Percentiles rank a stretch among this genome's conserved stretches.
Evolutionary conservation across 1,140 invertebrate genomes (phyloP).

Genomic region (Trichoplusia ni): DNA sequence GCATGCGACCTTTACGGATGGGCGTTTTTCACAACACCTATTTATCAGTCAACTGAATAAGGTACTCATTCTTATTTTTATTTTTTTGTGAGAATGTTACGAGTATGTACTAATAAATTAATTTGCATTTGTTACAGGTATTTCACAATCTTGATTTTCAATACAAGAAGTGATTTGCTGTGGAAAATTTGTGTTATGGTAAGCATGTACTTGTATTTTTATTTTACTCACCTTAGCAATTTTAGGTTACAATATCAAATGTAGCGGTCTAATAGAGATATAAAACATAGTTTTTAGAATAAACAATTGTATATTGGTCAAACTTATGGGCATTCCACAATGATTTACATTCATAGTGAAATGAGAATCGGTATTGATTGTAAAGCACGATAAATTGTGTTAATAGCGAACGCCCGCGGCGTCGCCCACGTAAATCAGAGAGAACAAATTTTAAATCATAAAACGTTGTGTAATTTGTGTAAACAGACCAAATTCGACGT

Average conservation of each 20-base stretch:
- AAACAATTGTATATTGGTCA: no score
- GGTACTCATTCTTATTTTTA: no score
- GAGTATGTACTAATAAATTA: background rate
- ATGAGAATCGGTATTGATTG: background rate
- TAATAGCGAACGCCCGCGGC: slow-evolving; percentile 10
- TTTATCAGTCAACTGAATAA: no score
- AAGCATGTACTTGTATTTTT: slow-evolving; percentile 4
- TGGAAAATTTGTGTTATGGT: slow-evolving; percentile 30
- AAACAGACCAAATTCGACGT: background rate
- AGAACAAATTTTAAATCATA: slow-evolving; percentile 20
- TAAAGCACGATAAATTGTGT: slow-evolving; percentile 6
- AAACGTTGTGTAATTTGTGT: background rate
- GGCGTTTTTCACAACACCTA: no score
- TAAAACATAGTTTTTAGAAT: no score
- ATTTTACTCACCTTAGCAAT: no score
- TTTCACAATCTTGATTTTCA: slow-evolving; percentile 57
- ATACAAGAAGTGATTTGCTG: slow-evolving; percentile 67
- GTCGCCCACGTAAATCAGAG: slow-evolving; percentile 6
- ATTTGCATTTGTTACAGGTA: slow-evolving; percentile 30
- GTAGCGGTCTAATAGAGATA: no score
- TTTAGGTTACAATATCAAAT: no score
- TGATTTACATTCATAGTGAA: background rate
- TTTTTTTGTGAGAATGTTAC: background rate
- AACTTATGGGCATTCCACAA: no score
- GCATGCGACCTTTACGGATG: no score